phyloP scores from a whole-genome alignment of 2,888 invertebrate species.

The Nematopogon swammerdamellus region DNA sequence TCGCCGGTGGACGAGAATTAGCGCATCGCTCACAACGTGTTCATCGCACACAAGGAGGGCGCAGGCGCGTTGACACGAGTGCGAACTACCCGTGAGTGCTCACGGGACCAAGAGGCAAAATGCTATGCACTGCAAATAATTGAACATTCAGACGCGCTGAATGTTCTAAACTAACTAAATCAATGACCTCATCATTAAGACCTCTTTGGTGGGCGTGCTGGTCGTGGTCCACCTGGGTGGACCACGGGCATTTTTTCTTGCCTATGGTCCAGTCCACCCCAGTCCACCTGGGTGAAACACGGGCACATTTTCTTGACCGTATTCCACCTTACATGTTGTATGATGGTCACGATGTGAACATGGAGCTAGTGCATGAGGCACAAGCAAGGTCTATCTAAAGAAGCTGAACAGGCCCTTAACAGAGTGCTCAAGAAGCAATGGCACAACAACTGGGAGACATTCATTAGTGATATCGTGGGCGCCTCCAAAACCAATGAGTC shows the following conservation, averaged over 20 bases:
- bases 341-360: too few relatives aligned
- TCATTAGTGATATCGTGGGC: slow-evolving; percentile 98
- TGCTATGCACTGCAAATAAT: slow-evolving; percentile 99
- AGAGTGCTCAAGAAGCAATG: slow-evolving; percentile 99
- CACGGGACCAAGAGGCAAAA: slow-evolving; percentile 97
- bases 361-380: slow-evolving; percentile 86
- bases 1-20: slow-evolving; percentile 82
- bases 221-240: too few relatives aligned
- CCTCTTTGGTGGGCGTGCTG: too few relatives aligned
- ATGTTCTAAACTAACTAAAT: slow-evolving; percentile 99
- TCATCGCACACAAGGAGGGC: slow-evolving; percentile 94
- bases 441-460: slow-evolving; percentile 99
- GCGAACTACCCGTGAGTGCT: slow-evolving; percentile 97
- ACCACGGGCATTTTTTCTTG: too few relatives aligned
- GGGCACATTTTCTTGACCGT: too few relatives aligned
- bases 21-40: slow-evolving; percentile 89
- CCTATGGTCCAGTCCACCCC: too few relatives aligned
- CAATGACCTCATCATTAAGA: slow-evolving; percentile 97
- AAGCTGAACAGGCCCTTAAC: slow-evolving; percentile 97
- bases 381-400: slow-evolving; percentile 94
- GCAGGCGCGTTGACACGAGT: slow-evolving; percentile 99
- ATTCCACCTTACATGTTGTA: too few relatives aligned
- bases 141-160: slow-evolving; percentile 98
- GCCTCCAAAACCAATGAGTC: slow-evolving; percentile 96
- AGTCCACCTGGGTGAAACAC: too few relatives aligned